Conservation (phyloP, 2,797 vertebrate genomes). For the Eupleurogrammus muticus region DNA sequence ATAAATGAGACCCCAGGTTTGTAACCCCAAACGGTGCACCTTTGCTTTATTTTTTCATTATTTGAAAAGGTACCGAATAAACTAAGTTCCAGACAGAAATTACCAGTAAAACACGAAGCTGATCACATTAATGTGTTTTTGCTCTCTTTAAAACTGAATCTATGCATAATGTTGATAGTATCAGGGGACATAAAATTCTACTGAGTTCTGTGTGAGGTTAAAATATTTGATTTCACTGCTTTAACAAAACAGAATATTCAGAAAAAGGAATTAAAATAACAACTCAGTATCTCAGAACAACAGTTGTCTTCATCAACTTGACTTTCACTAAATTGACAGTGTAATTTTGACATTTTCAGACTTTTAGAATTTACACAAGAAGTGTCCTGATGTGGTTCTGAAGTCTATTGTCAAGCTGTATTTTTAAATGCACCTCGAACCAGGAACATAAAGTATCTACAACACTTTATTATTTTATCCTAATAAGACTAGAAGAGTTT, state of each 20-base stretch:
- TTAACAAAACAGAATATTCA: slow-evolving; percentile 20
- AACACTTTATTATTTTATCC: slow-evolving; percentile 10
- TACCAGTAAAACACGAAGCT: slow-evolving; percentile 22
- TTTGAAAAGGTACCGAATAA: slow-evolving; percentile 8
- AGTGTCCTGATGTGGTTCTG: slow-evolving; percentile 1
- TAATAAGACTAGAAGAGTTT: slow-evolving; percentile 24
- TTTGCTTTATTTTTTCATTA: slow-evolving; percentile 37
- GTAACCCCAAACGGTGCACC: slow-evolving; percentile 30
- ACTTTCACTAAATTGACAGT: slow-evolving; percentile 6
- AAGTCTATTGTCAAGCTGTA: slow-evolving; percentile 7
- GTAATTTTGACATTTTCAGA: slow-evolving; percentile 9
- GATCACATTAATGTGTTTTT: slow-evolving; percentile 33
- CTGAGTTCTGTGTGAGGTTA: slow-evolving; percentile 26
- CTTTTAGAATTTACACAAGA: slow-evolving; percentile 15
- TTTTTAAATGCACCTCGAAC: slow-evolving; percentile 1
- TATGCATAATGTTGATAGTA: slow-evolving; percentile 75
- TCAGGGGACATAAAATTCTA: slow-evolving; percentile 54
- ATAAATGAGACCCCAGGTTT: too few relatives aligned
- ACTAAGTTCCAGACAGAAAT: slow-evolving; percentile 9
- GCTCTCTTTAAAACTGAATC: slow-evolving; percentile 61
- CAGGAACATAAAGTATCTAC: slow-evolving; percentile 18
- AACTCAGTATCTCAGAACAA: slow-evolving; percentile 16
- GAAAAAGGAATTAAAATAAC: slow-evolving; percentile 21
- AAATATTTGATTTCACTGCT: slow-evolving; percentile 28
- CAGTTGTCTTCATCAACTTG: slow-evolving; percentile 26